phyloP scores from a whole-genome alignment of 2,888 invertebrate species.

The Chalcis sispes region DNA sequence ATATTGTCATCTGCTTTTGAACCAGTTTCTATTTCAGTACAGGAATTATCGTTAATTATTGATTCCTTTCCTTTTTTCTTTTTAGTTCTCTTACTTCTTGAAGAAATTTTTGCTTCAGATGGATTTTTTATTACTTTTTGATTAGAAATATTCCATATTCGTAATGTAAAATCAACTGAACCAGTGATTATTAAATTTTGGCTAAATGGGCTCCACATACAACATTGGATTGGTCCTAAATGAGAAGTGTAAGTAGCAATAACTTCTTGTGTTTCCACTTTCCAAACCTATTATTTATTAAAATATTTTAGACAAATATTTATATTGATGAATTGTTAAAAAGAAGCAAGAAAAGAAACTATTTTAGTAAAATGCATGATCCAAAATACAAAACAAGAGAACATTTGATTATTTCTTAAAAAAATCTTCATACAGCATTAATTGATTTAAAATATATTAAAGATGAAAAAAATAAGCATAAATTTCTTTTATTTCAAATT shows the following conservation, averaged over 20 bases:
- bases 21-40: constrained; percentile 1
- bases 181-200: constrained; percentile 81
- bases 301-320: constrained; percentile 1
- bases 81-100: constrained; percentile 68
- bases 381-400: too few species aligned
- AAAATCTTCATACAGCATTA: too few species aligned
- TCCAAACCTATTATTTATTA: constrained; percentile 79
- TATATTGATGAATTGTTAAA: too few species aligned
- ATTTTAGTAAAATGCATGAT: too few species aligned
- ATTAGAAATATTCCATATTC: constrained; percentile 79
- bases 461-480: neutral
- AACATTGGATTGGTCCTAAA: constrained; percentile 78
- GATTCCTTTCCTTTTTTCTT: constrained; percentile 61
- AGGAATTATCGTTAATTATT: neutral
- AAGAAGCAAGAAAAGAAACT: neutral
- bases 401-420: too few species aligned
- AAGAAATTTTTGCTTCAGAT: constrained; percentile 67
- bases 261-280: constrained; percentile 78
- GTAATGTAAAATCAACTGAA: constrained; percentile 82
- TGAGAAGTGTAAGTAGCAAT: constrained; percentile 81
- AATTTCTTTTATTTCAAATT: neutral
- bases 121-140: constrained; percentile 69
- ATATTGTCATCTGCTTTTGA: neutral
- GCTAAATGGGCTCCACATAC: constrained; percentile 82
- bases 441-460: too few species aligned